Evolutionary conservation across 2,113 vertebrate genomes (phyloP).

Genomic region (Halcyon malimbica): DNA sequence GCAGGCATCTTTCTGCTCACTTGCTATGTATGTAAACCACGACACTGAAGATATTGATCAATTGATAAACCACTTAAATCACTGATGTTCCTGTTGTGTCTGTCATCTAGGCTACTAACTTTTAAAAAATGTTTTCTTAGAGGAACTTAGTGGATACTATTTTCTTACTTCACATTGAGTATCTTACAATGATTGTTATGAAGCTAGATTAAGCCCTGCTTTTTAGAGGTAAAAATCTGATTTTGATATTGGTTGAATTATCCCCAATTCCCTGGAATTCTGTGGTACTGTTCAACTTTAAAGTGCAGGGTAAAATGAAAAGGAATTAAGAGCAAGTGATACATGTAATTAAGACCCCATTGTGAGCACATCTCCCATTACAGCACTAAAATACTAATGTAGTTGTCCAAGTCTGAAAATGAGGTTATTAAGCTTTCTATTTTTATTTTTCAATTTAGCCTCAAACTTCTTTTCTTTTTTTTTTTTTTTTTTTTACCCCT

Average conservation of each 20-base stretch:
- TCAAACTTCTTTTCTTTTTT: neutral
- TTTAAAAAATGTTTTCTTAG: neutral
- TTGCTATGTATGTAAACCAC: neutral
- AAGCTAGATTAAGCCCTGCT: neutral
- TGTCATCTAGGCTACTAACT: neutral
- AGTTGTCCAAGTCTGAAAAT: slow-evolving; percentile 14
- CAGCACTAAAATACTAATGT: slow-evolving; percentile 14
- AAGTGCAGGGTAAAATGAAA: slow-evolving; percentile 1
- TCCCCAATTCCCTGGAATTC: neutral
- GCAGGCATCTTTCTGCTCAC: neutral
- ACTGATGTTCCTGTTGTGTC: neutral
- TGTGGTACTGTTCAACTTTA: neutral
- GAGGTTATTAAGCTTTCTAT: neutral
- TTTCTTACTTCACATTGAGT: neutral
- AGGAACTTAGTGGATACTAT: neutral
- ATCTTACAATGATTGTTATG: neutral
- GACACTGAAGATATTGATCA: neutral
- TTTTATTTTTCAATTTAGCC: neutral
- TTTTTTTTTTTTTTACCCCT: too few species aligned
- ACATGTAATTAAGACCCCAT: slow-evolving; percentile 4
- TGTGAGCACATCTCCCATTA: neutral
- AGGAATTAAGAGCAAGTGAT: slow-evolving; percentile 6
- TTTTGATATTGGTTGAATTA: neutral
- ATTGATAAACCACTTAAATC: neutral
- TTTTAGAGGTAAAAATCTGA: neutral